Base-by-base conservation (phyloP, 2,797 vertebrate species). In the Acrossocheilus wenchowensis region DNA sequence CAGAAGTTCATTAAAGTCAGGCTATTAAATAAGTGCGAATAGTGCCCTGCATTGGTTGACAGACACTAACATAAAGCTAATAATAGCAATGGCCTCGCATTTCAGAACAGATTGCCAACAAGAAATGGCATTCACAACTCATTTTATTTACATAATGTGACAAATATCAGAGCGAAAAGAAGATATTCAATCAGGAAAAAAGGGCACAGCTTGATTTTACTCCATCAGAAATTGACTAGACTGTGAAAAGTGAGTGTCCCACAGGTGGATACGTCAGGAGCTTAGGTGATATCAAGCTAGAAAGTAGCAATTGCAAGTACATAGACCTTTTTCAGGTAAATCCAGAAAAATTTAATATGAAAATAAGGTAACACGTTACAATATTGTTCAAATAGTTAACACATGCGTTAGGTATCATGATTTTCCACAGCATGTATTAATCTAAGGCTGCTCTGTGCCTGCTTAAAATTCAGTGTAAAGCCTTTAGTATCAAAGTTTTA, bases 1-100 rank as follows among this genome's bases (percentile, higher is more conserved):
- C 19, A 34, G 30, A 79, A 85, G 48, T 80, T 85, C 26, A 79
- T 85, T 72, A 45, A 39, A 48, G 48, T 34, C n/a, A 11, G 64
- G 62, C 48, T 85, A 66, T 60, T 34, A 78, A 79, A 72, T 45
- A 57, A 45, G 26, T 50, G 73, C n/a, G 34, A 77, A 39, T 52
- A 68, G 26, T 72, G 34, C 45, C 64, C 12, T 52, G 62, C 15
- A 2, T 66, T 2, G 2, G 54, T 6, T 68, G 60, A 78, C 73
- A 39, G 23, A 39, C 50, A 71, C 34, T 2, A 26, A 72, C 11
- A 62, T 11, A n/a, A 50, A 77, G 82, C 30, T 50, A 50, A 66
- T 19, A 39, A 77, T n/a, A 69, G 45, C 45, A 50, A 4, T 19
- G 34, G 60, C 30, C 30, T 68, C 45, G 41, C 62, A 41, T 78